These are phyloP conservation scores for Rhagonycha fulva DNA, from an alignment of 2,888 invertebrate genomes.

Conservation along the genomic window DNA sequence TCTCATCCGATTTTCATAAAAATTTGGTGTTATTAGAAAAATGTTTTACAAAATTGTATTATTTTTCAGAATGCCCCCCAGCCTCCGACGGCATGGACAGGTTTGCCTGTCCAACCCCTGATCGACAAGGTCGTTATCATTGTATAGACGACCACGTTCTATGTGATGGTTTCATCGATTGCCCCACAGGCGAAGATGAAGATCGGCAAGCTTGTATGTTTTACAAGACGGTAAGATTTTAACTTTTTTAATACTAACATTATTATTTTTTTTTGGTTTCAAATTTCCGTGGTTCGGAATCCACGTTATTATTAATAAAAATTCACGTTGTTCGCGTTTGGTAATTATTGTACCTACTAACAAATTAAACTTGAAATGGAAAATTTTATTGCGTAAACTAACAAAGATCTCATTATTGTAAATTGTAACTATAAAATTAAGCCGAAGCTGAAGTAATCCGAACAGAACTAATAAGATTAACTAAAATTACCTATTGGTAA, in stretches of 20 bases:
- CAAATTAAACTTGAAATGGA: too few relatives aligned
- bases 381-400: neutral
- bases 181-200: slow-evolving; percentile 91
- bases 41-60: too few relatives aligned
- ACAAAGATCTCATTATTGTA: neutral
- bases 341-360: too few relatives aligned
- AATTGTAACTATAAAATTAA: neutral
- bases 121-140: slow-evolving; percentile 88
- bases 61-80: slow-evolving; percentile 83
- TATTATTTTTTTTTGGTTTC: too few relatives aligned
- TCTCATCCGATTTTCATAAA: too few relatives aligned
- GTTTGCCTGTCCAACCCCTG: slow-evolving; percentile 92
- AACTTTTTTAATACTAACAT: too few relatives aligned
- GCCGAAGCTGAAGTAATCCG: neutral
- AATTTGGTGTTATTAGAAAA: too few relatives aligned
- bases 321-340: neutral
- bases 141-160: slow-evolving; percentile 95
- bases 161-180: slow-evolving; percentile 94
- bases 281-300: neutral
- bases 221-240: slow-evolving; percentile 86
- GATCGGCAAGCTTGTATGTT: slow-evolving; percentile 94
- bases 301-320: neutral
- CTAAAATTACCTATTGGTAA: neutral
- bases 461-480: neutral
- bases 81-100: slow-evolving; percentile 93